A percentile compares a stretch with the other conserved stretches of the same genome.
These are phyloP conservation scores for Rhagoletis pomonella DNA, from an alignment of 1,140 invertebrate genomes.

Conservation along the genomic window DNA sequence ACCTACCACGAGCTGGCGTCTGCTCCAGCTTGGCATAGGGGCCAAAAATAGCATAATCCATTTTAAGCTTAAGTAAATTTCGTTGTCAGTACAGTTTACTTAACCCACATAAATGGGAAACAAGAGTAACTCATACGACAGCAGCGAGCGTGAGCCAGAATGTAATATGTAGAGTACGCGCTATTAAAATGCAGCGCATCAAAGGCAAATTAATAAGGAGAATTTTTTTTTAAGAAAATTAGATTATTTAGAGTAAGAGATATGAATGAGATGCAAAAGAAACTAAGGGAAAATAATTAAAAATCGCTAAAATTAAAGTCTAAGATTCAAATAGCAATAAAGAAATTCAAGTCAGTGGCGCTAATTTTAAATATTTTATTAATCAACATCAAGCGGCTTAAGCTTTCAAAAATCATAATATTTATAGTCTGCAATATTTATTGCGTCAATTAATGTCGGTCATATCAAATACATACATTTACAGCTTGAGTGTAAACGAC, in stretches of 20 bases:
- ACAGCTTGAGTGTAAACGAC: too few species aligned
- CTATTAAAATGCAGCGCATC: not conserved
- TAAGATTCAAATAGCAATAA: too few species aligned
- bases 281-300: not conserved
- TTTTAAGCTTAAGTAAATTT: conserved; percentile 1
- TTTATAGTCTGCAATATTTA: not conserved
- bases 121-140: not conserved
- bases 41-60: conserved; percentile 2
- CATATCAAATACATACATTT: too few species aligned
- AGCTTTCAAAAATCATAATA: not conserved
- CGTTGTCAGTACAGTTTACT: not conserved
- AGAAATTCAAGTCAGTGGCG: too few species aligned
- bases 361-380: too few species aligned
- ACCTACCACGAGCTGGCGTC: not conserved
- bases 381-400: not conserved
- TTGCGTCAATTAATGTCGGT: too few species aligned
- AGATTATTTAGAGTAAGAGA: too few species aligned
- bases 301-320: not conserved
- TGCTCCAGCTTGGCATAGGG: not conserved
- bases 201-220: not conserved
- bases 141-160: too few species aligned
- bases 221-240: too few species aligned
- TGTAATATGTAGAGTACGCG: not conserved
- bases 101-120: not conserved
- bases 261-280: not conserved